Base-by-base conservation (phyloP, 2,888 invertebrate species). In the Drosophila anceps region DNA sequence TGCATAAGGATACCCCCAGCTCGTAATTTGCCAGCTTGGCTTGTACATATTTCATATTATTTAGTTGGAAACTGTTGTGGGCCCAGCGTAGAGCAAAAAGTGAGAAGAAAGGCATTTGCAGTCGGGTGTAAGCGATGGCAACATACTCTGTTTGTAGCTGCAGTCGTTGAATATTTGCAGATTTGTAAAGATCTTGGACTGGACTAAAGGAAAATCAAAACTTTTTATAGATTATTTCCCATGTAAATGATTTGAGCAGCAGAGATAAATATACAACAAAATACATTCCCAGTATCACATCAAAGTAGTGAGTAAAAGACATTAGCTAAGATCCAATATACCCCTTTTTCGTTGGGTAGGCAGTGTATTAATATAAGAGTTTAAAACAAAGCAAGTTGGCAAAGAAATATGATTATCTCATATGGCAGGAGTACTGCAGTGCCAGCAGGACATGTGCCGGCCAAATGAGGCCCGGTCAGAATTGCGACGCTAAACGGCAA, bases 341-440 rank as follows among this genome's bases (percentile, higher is more conserved):
- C 57, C 33, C 20, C 0, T 15, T 6, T 8, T 9, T 4, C 1
- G 4, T 6, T 5, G 2, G 4, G 13, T 13, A 18, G 15, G 24
- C 43, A 43, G 41, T 15, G 57, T 24, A 44, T 57, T 31, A 43
- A 33, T 33, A 24, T 57, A 41, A 48, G 54, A 54, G 54, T 37
- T 48, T 55, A 46, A 60, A 69, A 37, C 53, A 65, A 64, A 44
- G 57, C 67, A 73, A 70, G 66, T 60, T 60, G 81, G 78, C 72
- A 60, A 70, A 86, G 84, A 85, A 87, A 86, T 87, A 87, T 83
- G 89, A 86, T 88, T 83, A 84, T 86, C 89, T 88, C 83, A 82
- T 82, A 75, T 53, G 62, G 86, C 79, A 67, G 53, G 37, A 65
- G 48, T 48, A 76, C 84, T 86, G 86, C 86, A 84, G 79, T 82